A percentile compares a stretch with the other conserved stretches of the same genome.
These are phyloP conservation scores for Bombus terrestris DNA, from an alignment of 1,140 invertebrate species.

Conservation along the genomic window DNA sequence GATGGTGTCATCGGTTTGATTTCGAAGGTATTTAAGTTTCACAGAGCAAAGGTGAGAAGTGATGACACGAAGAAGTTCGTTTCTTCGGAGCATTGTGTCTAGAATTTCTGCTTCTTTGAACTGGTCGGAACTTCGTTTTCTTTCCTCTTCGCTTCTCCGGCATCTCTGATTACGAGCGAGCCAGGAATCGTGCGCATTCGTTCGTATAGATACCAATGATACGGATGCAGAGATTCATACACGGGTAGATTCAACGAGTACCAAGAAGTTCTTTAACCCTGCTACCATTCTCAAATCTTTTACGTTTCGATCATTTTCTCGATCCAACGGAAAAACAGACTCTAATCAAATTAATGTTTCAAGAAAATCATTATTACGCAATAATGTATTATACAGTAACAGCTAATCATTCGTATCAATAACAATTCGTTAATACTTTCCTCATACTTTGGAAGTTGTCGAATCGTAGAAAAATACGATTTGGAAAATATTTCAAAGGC, in stretches of 20 bases:
- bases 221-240: conserved; percentile 25
- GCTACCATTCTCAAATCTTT: neutral
- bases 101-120: conserved; percentile 55
- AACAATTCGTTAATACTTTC: too few species aligned
- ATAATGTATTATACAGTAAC: too few species aligned
- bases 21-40: neutral
- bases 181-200: conserved; percentile 49
- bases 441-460: too few species aligned
- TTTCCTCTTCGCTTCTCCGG: conserved; percentile 45
- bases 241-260: conserved; percentile 41
- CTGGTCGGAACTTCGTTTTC: conserved; percentile 40
- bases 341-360: too few species aligned
- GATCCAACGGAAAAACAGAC: too few species aligned
- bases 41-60: neutral
- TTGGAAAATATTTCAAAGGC: neutral
- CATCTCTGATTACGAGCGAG: conserved; percentile 65
- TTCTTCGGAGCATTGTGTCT: conserved; percentile 50
- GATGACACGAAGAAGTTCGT: neutral
- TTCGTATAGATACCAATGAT: conserved; percentile 42
- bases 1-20: neutral
- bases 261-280: neutral
- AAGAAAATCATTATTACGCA: too few species aligned
- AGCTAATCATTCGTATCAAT: too few species aligned
- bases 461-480: too few species aligned
- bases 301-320: too few species aligned